Evolutionary conservation across 2,113 vertebrate genomes (phyloP), one percentile per base, ranked within the genome.

Genomic region (Bostrychus sinensis): DNA sequence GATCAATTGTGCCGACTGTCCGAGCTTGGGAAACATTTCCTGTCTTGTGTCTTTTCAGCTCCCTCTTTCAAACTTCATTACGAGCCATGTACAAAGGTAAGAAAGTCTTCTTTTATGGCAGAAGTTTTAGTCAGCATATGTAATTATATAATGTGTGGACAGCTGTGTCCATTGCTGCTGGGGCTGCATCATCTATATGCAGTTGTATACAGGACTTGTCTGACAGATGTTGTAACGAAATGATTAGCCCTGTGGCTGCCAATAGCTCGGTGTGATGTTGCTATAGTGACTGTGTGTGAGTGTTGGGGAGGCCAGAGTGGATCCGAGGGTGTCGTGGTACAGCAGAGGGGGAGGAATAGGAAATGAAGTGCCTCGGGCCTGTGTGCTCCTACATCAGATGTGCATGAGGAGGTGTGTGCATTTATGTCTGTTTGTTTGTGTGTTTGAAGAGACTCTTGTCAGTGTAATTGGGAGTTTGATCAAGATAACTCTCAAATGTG

Each of bases 81-180:
- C 88, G 80, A 86, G 77, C 70, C 84, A 89, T 89, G 89, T 79
- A 54, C 81, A 82, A 86, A 89, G 86, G 89, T 90, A 88, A 61
- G 72, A 38, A 32, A 46, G 25, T 34, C 62, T 36, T 46, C 42
- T 36, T 0, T 12, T 10, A 43, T 36, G 32, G 22, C 62, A 32
- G 9, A 16, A 42, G 50, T 56, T 14, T 17, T 23, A 28, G 23
- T 11, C 37, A 39, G 28, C 19, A 56, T 12, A 17, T 20, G 37
- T 23, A 11, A 10, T 62, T 19, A 7, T 4, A 45, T 51, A 55
- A 73, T 17, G 42, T 41, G n/a, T 7, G 42, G 37, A 66, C 56
- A 75, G 39, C 59, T 80, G 68, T 30, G 55, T 43, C 46, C 30
- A 59, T 38, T 36, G 37, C 67, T 57, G 30, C 75, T 46, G 45